Evolutionary conservation across 2,888 invertebrate species (phyloP), one percentile per base, ranked within the genome.

Genomic region (Mythimna albipuncta): DNA sequence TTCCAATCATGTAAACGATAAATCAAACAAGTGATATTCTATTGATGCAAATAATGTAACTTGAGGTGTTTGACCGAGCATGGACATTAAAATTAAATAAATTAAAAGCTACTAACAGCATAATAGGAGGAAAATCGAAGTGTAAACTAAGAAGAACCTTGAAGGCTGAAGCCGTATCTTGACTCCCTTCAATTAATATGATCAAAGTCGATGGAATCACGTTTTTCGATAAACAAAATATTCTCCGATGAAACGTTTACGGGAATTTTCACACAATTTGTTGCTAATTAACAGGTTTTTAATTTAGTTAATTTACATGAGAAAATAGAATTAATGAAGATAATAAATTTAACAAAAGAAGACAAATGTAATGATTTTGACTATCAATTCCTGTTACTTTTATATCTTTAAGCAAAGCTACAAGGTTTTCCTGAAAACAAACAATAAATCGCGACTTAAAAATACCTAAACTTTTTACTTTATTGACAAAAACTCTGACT

Each of bases 161-260:
- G 69, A 69, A 73, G 66, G 16, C 54, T 68, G 81, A 69, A 81
- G 81, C 80, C 67, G 72, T 72, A 65, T 63, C 79, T 59, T 55
- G 67, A 47, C 57, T 79, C 73, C 72, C 64, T 82, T 75, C 54
- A 82, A 69, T 72, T 78, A 78, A 64, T 62, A 64, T 69, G 38
- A 73, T 66, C 66, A 73, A 79, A 79, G 82, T 72, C 72, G 70
- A 66, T 63, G 70, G 47, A 79, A 64, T 71, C 82, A 82, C 69
- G 71, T 72, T 82, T 82, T 64, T 52, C 13, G 0, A 69, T 63
- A 38, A 63, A 77, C 55, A 55, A 77, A 71, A 74, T 44, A 72
- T 65, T 66, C 10, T 68, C 64, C 2, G 4, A 13, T 41, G 59
- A 52, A 72, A 69, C 47, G 11, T 38, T 70, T 13, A 35, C 26